phyloP scores from a whole-genome alignment of 2,888 invertebrate species.

The Muschampia plurimacula region DNA sequence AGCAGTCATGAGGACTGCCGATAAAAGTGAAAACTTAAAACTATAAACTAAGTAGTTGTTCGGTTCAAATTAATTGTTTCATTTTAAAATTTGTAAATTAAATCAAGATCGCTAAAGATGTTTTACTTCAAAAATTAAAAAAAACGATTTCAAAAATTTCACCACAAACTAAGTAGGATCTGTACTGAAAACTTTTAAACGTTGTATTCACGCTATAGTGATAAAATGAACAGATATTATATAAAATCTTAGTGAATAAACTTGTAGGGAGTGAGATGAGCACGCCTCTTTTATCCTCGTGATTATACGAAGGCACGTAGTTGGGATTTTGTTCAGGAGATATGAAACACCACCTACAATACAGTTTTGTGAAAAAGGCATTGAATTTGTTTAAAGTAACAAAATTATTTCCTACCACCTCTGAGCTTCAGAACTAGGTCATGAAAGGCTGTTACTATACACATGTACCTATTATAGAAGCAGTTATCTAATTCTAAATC shows the following conservation, averaged over 20 bases:
- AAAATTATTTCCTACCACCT: conserved; percentile 14
- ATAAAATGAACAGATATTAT: conserved; percentile 48
- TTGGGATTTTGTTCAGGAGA: conserved; percentile 69
- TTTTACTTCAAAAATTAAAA: not conserved
- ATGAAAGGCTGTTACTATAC: not conserved
- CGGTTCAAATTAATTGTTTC: too few relatives aligned
- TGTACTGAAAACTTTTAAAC: conserved; percentile 7
- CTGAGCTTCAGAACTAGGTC: not conserved
- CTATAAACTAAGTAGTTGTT: too few relatives aligned
- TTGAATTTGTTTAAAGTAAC: conserved; percentile 6
- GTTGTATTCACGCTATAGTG: not conserved
- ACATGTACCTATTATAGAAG: too few relatives aligned
- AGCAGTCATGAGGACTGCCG: too few relatives aligned
- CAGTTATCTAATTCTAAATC: too few relatives aligned
- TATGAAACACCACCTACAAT: conserved; percentile 51
- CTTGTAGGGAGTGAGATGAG: conserved; percentile 66
- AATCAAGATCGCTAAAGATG: too few relatives aligned
- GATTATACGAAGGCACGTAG: conserved; percentile 81
- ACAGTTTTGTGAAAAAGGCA: conserved; percentile 26
- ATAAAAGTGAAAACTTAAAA: too few relatives aligned
- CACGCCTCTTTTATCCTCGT: conserved; percentile 74
- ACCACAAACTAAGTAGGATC: not conserved
- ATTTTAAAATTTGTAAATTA: too few relatives aligned
- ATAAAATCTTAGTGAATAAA: conserved; percentile 58
- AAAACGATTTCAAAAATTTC: not conserved